These are phyloP conservation scores for Bradynema listronoti DNA, from an alignment of 1,140 invertebrate species.

Conservation along the genomic window DNA sequence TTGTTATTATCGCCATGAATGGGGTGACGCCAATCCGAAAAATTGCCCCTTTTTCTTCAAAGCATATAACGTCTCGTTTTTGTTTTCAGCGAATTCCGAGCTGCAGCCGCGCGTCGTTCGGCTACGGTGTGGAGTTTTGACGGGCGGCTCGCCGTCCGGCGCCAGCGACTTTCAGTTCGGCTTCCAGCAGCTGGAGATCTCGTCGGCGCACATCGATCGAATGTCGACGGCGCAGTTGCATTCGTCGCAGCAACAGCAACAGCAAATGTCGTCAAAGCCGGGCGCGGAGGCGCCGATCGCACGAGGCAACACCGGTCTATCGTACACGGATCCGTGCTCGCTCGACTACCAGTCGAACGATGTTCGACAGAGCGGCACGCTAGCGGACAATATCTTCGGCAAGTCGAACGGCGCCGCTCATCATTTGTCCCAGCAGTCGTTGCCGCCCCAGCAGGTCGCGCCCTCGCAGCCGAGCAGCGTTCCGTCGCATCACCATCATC, in stretches of 20 bases:
- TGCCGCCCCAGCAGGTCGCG: too few species aligned
- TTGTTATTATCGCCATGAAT: too few species aligned
- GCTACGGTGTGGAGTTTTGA: conserved; percentile 10
- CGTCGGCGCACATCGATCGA: neutral
- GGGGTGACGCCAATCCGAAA: too few species aligned
- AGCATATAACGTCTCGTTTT: too few species aligned
- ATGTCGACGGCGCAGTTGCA: neutral
- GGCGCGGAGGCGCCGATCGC: too few species aligned
- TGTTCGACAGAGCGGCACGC: neutral
- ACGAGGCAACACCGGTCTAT: neutral
- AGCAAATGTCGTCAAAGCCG: neutral
- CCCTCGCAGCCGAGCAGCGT: too few species aligned
- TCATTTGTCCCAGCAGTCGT: too few species aligned
- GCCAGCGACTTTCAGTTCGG: conserved; percentile 9
- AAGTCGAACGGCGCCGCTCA: neutral
- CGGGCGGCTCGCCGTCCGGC: neutral
- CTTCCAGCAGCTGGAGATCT: too few species aligned
- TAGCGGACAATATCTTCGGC: neutral
- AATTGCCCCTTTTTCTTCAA: too few species aligned
- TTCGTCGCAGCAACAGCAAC: neutral
- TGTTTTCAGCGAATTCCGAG: conserved; percentile 1
- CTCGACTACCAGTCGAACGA: conserved; percentile 6
- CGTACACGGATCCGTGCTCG: conserved; percentile 5
- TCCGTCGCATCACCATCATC: too few species aligned
- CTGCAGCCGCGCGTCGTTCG: neutral